These are phyloP conservation scores for Caranx ignobilis DNA, from an alignment of 2,113 vertebrate genomes.

Conservation along the genomic window DNA sequence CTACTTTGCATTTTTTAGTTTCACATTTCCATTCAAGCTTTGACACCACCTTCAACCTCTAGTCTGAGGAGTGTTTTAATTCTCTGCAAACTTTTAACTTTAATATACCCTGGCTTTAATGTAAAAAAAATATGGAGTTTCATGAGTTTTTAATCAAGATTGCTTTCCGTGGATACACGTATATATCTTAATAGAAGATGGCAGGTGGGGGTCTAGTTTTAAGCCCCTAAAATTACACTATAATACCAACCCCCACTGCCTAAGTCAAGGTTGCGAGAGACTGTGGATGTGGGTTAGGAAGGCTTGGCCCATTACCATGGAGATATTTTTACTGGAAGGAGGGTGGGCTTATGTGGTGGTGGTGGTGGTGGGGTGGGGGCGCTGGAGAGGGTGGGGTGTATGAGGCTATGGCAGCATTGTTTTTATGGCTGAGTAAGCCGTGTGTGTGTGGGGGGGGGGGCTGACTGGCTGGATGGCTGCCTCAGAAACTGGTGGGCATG, in stretches of 20 bases:
- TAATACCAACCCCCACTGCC: slow-evolving; percentile 42
- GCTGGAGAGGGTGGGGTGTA: slow-evolving; percentile 9
- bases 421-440: slow-evolving; percentile 79
- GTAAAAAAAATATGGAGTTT: slow-evolving; percentile 25
- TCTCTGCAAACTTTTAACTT: slow-evolving; percentile 43
- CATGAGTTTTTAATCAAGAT: slow-evolving; percentile 60
- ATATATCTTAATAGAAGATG: slow-evolving; percentile 23
- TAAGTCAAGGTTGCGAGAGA: slow-evolving; percentile 44
- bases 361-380: slow-evolving; percentile 23
- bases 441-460: slow-evolving; percentile 51
- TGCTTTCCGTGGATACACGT: slow-evolving; percentile 29
- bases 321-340: slow-evolving; percentile 78
- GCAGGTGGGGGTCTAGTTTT: slow-evolving; percentile 43
- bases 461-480: slow-evolving; percentile 51
- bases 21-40: slow-evolving; percentile 15
- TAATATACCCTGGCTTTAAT: slow-evolving; percentile 30
- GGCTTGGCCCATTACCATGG: slow-evolving; percentile 82
- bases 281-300: slow-evolving; percentile 76
- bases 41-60: slow-evolving; percentile 44
- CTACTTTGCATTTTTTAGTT: slow-evolving; percentile 35
- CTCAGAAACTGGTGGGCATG: slow-evolving; percentile 64
- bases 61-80: slow-evolving; percentile 32
- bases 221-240: slow-evolving; percentile 57
- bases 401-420: slow-evolving; percentile 67
- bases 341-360: slow-evolving; percentile 51